A percentile compares a stretch with the other conserved stretches of the same genome.
Conservation (phyloP, 1,140 invertebrate genomes). For the Dendroctonus ponderosae region DNA sequence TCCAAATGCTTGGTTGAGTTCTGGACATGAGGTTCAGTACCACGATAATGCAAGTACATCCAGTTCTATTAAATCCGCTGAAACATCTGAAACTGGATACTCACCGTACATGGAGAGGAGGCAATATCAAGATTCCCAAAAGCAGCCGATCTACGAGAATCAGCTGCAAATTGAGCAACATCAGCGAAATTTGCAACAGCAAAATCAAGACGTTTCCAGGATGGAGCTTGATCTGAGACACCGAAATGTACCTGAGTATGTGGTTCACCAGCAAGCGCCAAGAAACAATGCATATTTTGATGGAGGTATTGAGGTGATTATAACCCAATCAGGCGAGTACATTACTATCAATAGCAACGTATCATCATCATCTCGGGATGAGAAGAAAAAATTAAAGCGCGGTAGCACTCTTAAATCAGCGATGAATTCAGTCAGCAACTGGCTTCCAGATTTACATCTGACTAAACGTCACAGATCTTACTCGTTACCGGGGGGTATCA, state of each 20-base stretch:
- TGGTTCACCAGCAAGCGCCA: slow-evolving; percentile 42
- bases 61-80: slow-evolving; percentile 58
- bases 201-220: slow-evolving; percentile 48
- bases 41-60: slow-evolving; percentile 55
- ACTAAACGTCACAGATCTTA: slow-evolving; percentile 75
- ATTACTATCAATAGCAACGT: slow-evolving; percentile 71
- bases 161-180: slow-evolving; percentile 52
- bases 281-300: slow-evolving; percentile 52
- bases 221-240: slow-evolving; percentile 52
- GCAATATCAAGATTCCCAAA: slow-evolving; percentile 58
- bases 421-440: slow-evolving; percentile 76
- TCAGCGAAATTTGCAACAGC: slow-evolving; percentile 53
- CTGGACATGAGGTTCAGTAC: slow-evolving; percentile 57
- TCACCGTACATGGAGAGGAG: slow-evolving; percentile 60
- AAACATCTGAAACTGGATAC: slow-evolving; percentile 53
- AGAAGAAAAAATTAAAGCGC: slow-evolving; percentile 68
- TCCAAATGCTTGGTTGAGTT: slow-evolving; percentile 57
- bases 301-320: slow-evolving; percentile 62
- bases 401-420: slow-evolving; percentile 73
- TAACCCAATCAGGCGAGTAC: slow-evolving; percentile 76
- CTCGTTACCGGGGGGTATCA: slow-evolving; percentile 72
- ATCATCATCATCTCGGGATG: slow-evolving; percentile 52
- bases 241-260: slow-evolving; percentile 51
- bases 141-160: slow-evolving; percentile 53
- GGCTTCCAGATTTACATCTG: slow-evolving; percentile 78